Conservation (phyloP, 1,140 invertebrate species). For the Homalodisca vitripennis region DNA sequence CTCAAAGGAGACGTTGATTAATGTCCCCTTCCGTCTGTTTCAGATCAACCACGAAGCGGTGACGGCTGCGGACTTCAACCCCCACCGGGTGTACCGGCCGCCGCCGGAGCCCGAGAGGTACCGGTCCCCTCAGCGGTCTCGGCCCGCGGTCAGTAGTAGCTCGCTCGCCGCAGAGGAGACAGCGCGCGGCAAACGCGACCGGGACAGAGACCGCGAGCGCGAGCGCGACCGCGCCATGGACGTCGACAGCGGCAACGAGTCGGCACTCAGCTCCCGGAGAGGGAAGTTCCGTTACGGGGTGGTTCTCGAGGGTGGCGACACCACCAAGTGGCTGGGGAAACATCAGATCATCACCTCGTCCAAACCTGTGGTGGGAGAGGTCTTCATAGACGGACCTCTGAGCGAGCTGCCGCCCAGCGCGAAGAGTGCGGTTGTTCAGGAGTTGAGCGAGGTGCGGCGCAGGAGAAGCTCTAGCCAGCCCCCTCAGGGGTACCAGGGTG, state of each 20-base stretch:
- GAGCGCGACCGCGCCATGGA: slow-evolving; percentile 47
- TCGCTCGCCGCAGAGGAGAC: slow-evolving; percentile 61
- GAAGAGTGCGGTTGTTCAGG: background rate
- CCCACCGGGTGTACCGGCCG: background rate
- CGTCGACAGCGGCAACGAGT: slow-evolving; percentile 43
- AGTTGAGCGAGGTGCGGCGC: background rate
- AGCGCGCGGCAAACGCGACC: slow-evolving; percentile 55
- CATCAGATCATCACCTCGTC: slow-evolving; percentile 47
- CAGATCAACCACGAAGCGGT: slow-evolving; percentile 44
- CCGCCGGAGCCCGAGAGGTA: slow-evolving; percentile 3
- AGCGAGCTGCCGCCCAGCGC: background rate
- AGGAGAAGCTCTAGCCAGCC: slow-evolving; percentile 5
- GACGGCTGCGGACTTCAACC: slow-evolving; percentile 29
- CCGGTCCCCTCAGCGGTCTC: slow-evolving; percentile 45
- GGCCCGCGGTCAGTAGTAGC: slow-evolving; percentile 62
- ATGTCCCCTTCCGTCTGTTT: background rate
- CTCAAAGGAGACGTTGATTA: too few relatives aligned
- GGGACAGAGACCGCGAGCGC: too few relatives aligned
- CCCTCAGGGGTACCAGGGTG: background rate
- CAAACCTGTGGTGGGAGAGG: slow-evolving; percentile 39
- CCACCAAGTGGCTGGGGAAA: slow-evolving; percentile 27
- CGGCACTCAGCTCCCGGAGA: background rate
- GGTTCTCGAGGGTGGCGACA: background rate
- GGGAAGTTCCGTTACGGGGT: slow-evolving; percentile 13
- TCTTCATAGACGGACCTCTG: slow-evolving; percentile 24